Base-by-base conservation (phyloP, 2,797 vertebrate genomes). In the Decapterus maruadsi region DNA sequence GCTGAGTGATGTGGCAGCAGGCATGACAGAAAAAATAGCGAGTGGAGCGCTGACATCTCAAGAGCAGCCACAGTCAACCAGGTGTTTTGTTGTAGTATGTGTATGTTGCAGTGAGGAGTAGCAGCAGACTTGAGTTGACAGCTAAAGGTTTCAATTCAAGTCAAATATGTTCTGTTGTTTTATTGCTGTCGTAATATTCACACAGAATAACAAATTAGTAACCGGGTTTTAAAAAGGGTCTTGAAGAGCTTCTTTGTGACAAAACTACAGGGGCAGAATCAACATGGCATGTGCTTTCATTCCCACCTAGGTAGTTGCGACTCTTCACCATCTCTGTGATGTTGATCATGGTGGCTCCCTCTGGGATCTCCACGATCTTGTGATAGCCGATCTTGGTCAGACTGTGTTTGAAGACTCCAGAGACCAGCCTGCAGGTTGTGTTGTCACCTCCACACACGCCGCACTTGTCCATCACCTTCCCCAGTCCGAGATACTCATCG, bases 291-390 rank as follows among this genome's bases (percentile, higher is more conserved):
- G 16, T 0, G 59, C 68, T 64, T 34, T 46, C 17, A 17, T 43
- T 29, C 88, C 94, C 92, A 99, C 98, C 98, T 77, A 99, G 88
- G 79, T 99, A 99, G 93, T 99, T 99, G 88, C 97, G 96, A 94
- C 98, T 99, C 95, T 99, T 99, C 83, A 96, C 72, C 96, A 98
- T 98, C 93, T 99, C 98, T 0, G 98, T 99, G 68, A 99, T 90
- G 90, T 99, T 99, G 95, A 99, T 99, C 92, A 96, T 99, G 63
- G 95, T 99, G 88, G 98, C 98, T 81, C 98, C 98, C 83, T 97
- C 95, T n/a, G 98, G 98, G 80, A 99, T 99, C 94, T 99, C 98
- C 50, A 98, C 93, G n/a, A 99, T 96, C 79, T 97, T 98, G 93
- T 99, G 98, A 90, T 99, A 99, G 88, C 98, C 98, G 42, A 99